phyloP scores from a whole-genome alignment of 2,888 invertebrate species.

The Pegoplata infirma region DNA sequence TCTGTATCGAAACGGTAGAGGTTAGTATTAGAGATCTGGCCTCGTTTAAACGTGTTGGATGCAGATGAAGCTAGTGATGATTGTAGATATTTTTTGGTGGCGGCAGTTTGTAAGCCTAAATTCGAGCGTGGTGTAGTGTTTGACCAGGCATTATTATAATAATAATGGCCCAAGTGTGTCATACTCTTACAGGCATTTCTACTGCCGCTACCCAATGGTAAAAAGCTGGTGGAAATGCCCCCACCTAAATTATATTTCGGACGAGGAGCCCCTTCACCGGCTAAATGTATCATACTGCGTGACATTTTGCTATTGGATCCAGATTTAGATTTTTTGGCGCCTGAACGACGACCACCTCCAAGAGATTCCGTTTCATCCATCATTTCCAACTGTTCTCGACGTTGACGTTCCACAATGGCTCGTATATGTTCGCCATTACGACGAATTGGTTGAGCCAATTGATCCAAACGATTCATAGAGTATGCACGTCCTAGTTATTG shows the following conservation, averaged over 20 bases:
- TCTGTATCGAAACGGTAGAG: conserved; percentile 75
- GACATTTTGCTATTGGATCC: conserved; percentile 79
- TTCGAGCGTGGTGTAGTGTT: conserved; percentile 71
- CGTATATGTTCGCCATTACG: conserved; percentile 79
- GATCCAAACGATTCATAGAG: conserved; percentile 95
- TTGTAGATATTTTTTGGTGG: conserved; percentile 78
- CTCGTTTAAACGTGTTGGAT: conserved; percentile 72
- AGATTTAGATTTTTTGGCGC: conserved; percentile 61
- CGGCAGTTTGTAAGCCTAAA: conserved; percentile 75
- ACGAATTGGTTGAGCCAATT: conserved; percentile 86
- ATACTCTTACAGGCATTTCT: conserved; percentile 79
- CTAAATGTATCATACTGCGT: conserved; percentile 86
- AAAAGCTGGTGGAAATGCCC: conserved; percentile 73
- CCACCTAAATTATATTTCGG: conserved; percentile 69
- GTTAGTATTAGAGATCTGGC: conserved; percentile 76
- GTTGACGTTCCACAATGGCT: conserved; percentile 77
- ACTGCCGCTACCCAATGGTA: conserved; percentile 75
- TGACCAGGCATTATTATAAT: conserved; percentile 70
- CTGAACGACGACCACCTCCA: conserved; percentile 67
- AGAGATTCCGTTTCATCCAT: conserved; percentile 75
- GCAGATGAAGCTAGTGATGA: conserved; percentile 75
- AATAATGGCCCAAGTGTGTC: conserved; percentile 76
- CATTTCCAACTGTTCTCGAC: conserved; percentile 76
- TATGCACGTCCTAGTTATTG: conserved; percentile 87
- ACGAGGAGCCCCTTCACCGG: conserved; percentile 66